These are phyloP conservation scores for Rhea pennata DNA, from an alignment of 2,113 vertebrate species.

Conservation along the genomic window DNA sequence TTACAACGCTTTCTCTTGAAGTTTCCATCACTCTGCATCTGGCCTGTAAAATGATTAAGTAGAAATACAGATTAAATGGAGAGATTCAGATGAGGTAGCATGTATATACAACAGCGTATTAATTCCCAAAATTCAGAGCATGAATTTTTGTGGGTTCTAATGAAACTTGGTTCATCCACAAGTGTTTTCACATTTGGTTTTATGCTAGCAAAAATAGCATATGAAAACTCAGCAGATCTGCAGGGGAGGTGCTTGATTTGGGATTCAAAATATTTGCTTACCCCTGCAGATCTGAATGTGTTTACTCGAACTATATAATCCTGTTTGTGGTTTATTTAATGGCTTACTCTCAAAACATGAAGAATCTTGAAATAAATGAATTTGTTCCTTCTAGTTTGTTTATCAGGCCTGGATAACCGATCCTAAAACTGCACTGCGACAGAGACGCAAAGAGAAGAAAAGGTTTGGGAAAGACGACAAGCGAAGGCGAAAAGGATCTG, in stretches of 20 bases:
- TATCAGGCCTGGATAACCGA: slow-evolving; percentile 98
- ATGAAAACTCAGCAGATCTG: slow-evolving; percentile 2
- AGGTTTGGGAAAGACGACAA: slow-evolving; percentile 83
- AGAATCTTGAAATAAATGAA: slow-evolving; percentile 49
- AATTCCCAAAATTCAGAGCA: slow-evolving; percentile 3
- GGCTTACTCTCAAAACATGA: slow-evolving; percentile 20
- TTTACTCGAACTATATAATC: neutral
- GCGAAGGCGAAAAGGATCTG: slow-evolving; percentile 76
- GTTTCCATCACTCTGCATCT: neutral
- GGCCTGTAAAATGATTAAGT: neutral
- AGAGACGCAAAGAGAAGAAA: slow-evolving; percentile 86
- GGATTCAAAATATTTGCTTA: slow-evolving; percentile 21
- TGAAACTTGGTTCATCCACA: slow-evolving; percentile 16
- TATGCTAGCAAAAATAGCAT: slow-evolving; percentile 20
- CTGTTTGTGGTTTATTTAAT: slow-evolving; percentile 3
- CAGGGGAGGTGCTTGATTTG: slow-evolving; percentile 1
- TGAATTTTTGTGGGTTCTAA: slow-evolving; percentile 8
- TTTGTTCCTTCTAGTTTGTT: slow-evolving; percentile 86
- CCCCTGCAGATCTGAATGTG: neutral
- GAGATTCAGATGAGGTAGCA: neutral
- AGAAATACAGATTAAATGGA: neutral
- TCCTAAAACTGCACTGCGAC: slow-evolving; percentile 91
- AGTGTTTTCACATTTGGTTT: slow-evolving; percentile 49
- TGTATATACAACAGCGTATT: neutral
- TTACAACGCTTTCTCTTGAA: neutral